Evolutionary conservation across 2,113 vertebrate species (phyloP).

Genomic region (Ceyx melanurus): DNA sequence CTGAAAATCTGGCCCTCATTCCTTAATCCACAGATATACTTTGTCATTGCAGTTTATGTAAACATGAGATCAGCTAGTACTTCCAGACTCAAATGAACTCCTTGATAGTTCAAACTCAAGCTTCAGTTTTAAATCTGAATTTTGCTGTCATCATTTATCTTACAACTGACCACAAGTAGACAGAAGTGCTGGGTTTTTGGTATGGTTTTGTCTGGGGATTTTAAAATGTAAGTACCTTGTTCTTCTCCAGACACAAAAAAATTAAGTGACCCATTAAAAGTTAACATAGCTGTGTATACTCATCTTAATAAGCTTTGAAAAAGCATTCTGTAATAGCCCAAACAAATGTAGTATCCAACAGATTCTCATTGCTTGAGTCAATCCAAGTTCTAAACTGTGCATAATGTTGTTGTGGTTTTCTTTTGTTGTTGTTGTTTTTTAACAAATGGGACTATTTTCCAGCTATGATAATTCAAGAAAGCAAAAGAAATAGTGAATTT

Average conservation of each 20-base stretch:
- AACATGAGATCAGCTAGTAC: slow-evolving; percentile 54
- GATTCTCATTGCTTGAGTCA: slow-evolving; percentile 57
- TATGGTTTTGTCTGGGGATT: slow-evolving; percentile 33
- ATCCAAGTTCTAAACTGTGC: not conserved
- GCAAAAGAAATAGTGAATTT: slow-evolving; percentile 15
- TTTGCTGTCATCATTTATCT: slow-evolving; percentile 46
- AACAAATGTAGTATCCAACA: slow-evolving; percentile 37
- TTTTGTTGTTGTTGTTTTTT: not conserved
- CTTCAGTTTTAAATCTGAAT: slow-evolving; percentile 45
- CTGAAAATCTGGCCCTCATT: slow-evolving; percentile 43
- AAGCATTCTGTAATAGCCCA: slow-evolving; percentile 39
- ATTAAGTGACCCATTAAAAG: slow-evolving; percentile 40
- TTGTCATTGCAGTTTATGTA: slow-evolving; percentile 49
- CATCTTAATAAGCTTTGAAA: slow-evolving; percentile 34
- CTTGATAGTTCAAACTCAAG: slow-evolving; percentile 50
- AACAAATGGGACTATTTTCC: not conserved
- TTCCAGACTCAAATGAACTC: slow-evolving; percentile 50
- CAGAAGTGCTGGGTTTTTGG: not conserved
- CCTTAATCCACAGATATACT: slow-evolving; percentile 63
- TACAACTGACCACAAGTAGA: slow-evolving; percentile 1
- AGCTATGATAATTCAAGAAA: not conserved
- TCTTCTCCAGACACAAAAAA: slow-evolving; percentile 32
- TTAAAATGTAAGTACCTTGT: not conserved
- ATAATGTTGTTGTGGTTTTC: not conserved
- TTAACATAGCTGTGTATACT: slow-evolving; percentile 6